Base-by-base conservation (phyloP, 2,888 invertebrate genomes). In the Phengaris arion region DNA sequence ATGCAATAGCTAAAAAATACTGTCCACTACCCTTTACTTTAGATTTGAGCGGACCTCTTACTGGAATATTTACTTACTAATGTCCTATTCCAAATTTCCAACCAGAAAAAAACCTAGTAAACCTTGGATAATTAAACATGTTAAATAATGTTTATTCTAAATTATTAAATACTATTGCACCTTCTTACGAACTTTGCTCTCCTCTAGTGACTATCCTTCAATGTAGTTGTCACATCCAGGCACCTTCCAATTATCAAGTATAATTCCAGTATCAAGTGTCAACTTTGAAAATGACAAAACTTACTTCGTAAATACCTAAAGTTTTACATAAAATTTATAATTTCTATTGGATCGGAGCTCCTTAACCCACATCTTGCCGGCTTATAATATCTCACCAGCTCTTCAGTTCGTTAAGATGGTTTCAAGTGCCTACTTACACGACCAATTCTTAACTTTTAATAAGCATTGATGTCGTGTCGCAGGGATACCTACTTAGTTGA, bases 311-410 rank as follows among this genome's bases (percentile, higher is more conserved):
- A 59, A 22, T 59, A 64, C 52, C 3, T 10, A 52, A 72, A 35
- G 35, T 35, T 6, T 48, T 51, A 51, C 12, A 13, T 45, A 70
- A 9, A 70, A 46, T 70, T 51, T 35, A 48, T 68, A 73, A 75
- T 74, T 78, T 77, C 79, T 80, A 81, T 82, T 82, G 81, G 82
- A 79, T 83, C 81, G 79, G 78, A 79, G 79, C 79, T 81, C 79
- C 87, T 90, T 85, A 89, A 89, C 89, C 88, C 78, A 85, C 79
- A 85, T 90, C 77, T 80, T 78, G 45, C 77, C 79, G 77, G 79
- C 84, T 83, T 82, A 81, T 79, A 78, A 82, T 79, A 81, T 86
- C 83, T 83, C 83, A 82, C 88, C 85, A 84, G 81, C 85, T 79
- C 87, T 89, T 81, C 78, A 79, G 79, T 78, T 76, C 79, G 77